Base-by-base conservation (phyloP, 1,140 invertebrate genomes). In the Scylla paramamosain region DNA sequence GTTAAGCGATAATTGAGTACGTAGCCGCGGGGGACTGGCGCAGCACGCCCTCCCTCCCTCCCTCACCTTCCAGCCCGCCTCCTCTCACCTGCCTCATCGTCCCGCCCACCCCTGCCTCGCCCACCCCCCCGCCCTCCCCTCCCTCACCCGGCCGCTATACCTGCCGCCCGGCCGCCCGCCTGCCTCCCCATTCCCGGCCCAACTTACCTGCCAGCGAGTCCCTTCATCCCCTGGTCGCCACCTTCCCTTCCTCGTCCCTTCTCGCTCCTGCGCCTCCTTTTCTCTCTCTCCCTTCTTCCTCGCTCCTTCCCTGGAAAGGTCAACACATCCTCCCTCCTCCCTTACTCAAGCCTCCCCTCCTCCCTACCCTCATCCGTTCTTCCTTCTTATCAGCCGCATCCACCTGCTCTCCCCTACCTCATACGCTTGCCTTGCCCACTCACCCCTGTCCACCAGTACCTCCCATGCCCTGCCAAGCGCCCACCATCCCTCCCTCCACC, bases 1-100 rank as follows among this genome's bases (percentile, higher is more conserved):
- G 94, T 95, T 95, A 95, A 88, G 91, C 94, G 94, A 95, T 95
- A 95, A 95, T 95, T 95, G 94, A 95, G 94, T 95, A 95, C 88
- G 94, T 93, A 91, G 94, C 94, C 94, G 83, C 84, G 48, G 86
- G 94, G 77, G 94, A 93, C 94, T n/a, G 52, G 20, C 39, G 46
- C 52, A 87, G 86, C 84, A 77, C 89, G 89, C 89, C 89, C 77
- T 48, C 45, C 87, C 39, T 67, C 88, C 31, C 48, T 28, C 31
- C 46, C 87, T 82, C 20, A 67, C 48, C 29, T 32, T 45, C 89
- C 77, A 39, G 20, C 39, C 90, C 83, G 46, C 83, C 48, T 67
- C 93, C 32, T 28, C 16, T 67, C 25, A 67, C n/a, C 48, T 77
- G 91, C 52, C 52, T n/a, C 89, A 28, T 52, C 20, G 32, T 31